Evolutionary conservation across 2,113 vertebrate species (phyloP).

Genomic region (Cnemophilus loriae): DNA sequence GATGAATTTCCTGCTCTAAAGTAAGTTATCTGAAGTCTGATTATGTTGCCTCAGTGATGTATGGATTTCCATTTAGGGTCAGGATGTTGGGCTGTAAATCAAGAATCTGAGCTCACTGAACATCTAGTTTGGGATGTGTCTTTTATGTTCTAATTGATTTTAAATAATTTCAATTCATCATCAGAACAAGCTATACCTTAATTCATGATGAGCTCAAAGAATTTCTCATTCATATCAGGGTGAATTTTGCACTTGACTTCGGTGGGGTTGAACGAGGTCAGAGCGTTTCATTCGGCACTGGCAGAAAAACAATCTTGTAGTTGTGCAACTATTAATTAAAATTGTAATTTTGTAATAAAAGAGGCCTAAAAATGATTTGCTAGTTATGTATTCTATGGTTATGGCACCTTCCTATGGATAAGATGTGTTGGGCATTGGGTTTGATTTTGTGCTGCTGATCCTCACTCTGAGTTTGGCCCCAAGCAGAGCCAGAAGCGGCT

Average conservation of each 20-base stretch:
- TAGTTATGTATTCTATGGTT: constrained; percentile 26
- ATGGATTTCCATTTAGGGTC: constrained; percentile 34
- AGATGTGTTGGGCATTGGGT: not conserved
- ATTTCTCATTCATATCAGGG: not conserved
- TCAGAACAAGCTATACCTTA: constrained; percentile 26
- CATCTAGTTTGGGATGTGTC: not conserved
- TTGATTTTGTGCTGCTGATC: not conserved
- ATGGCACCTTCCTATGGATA: not conserved
- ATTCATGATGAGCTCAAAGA: not conserved
- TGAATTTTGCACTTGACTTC: constrained; percentile 42
- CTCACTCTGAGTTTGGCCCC: not conserved
- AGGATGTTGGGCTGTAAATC: constrained; percentile 21
- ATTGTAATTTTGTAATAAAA: constrained; percentile 59
- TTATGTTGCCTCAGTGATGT: not conserved
- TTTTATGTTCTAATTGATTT: constrained; percentile 23
- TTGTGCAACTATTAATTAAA: constrained; percentile 16
- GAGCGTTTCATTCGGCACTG: not conserved
- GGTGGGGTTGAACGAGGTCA: not conserved
- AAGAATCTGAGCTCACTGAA: not conserved
- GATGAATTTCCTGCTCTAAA: not conserved
- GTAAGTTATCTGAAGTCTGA: constrained; percentile 5
- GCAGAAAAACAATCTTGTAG: constrained; percentile 11
- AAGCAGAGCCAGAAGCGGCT: accelerated
- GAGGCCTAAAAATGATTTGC: not conserved
- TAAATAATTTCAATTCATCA: not conserved